Evolutionary conservation across 2,113 vertebrate genomes (phyloP).

Genomic region (Proterorhinus semilunaris): DNA sequence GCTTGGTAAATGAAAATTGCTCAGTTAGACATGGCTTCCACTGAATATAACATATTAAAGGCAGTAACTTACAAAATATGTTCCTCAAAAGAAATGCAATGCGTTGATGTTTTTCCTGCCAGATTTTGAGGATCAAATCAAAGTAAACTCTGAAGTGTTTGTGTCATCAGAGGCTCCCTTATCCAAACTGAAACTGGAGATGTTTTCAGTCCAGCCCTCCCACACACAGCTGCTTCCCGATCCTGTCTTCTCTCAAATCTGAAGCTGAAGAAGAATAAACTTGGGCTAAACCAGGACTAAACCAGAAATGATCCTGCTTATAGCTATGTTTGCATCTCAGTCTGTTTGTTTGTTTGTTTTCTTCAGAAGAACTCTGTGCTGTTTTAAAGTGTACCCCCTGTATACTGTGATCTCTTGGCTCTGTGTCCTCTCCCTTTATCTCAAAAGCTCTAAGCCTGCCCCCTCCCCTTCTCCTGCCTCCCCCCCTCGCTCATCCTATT

Average conservation of each 20-base stretch:
- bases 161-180: conserved; percentile 33
- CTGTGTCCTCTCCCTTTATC: conserved; percentile 21
- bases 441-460: conserved; percentile 31
- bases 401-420: conserved; percentile 9
- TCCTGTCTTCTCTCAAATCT: conserved; percentile 30
- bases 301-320: conserved; percentile 6
- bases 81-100: background rate
- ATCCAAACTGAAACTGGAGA: conserved; percentile 33
- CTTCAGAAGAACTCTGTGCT: background rate
- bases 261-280: background rate
- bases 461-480: background rate
- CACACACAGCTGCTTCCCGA: conserved; percentile 65
- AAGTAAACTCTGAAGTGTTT: conserved; percentile 35
- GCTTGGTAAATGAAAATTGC: too few relatives aligned
- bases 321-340: background rate
- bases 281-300: background rate
- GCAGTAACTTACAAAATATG: background rate
- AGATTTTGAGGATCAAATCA: conserved; percentile 3
- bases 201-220: conserved; percentile 56
- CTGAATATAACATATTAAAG: background rate
- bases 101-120: background rate
- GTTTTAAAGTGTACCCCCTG: conserved; percentile 7
- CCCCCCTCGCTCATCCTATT: conserved; percentile 31
- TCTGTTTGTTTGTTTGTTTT: conserved; percentile 28
- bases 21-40: background rate